A percentile compares a stretch with the other conserved stretches of the same genome.
Evolutionary conservation across 2,888 invertebrate genomes (phyloP).

Genomic region (Drosophila algonquin): DNA sequence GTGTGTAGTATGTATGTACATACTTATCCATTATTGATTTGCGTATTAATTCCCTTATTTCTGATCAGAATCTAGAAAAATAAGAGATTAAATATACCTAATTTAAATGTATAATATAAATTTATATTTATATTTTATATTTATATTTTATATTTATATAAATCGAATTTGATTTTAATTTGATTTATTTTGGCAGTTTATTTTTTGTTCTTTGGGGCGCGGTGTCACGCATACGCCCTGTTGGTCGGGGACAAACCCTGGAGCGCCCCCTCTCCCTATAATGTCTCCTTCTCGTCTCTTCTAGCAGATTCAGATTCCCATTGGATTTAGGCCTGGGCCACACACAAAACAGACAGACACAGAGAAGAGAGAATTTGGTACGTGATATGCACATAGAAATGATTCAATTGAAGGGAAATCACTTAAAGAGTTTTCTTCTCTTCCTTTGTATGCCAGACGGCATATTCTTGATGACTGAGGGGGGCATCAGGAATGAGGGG

Average conservation of each 20-base stretch:
- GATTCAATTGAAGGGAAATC: conserved; percentile 26
- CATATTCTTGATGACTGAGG: neutral
- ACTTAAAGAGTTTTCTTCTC: neutral
- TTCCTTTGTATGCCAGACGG: neutral
- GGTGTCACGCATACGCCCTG: no score
- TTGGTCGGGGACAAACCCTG: no score
- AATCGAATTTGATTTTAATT: conserved; percentile 15
- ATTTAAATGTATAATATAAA: no score
- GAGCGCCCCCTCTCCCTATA: no score
- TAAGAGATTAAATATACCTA: neutral
- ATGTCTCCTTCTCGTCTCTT: neutral
- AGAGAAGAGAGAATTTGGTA: neutral
- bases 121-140: no score
- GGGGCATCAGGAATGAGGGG: conserved; percentile 3
- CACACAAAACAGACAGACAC: conserved; percentile 51
- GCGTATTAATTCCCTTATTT: no score
- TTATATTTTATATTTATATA: no score
- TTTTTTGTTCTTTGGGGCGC: conserved; percentile 25
- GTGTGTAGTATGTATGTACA: no score
- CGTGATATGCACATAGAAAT: neutral
- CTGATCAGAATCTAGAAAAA: neutral
- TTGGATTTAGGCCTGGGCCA: conserved; percentile 66
- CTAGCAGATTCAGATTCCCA: conserved; percentile 6
- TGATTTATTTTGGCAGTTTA: conserved; percentile 14
- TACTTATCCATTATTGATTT: no score